Conservation (phyloP, 1,140 invertebrate species). For the Thaumetopoea pityocampa region DNA sequence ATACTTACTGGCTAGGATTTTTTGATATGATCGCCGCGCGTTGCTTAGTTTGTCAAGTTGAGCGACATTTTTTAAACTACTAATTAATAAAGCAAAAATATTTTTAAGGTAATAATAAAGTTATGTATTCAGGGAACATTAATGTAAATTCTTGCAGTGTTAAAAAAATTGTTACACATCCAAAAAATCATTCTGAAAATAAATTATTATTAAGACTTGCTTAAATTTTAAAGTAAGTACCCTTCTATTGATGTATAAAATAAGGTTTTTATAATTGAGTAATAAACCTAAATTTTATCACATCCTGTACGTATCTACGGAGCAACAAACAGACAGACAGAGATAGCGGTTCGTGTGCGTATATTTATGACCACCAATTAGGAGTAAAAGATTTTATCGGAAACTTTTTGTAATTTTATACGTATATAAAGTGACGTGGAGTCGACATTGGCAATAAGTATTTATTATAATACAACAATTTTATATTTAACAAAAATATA, state of each 20-base stretch:
- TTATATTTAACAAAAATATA: not conserved
- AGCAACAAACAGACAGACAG: constrained; percentile 16
- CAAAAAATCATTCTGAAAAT: not conserved
- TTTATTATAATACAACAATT: not conserved
- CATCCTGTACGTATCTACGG: too few species aligned
- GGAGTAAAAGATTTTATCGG: constrained; percentile 41
- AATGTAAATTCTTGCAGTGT: too few species aligned
- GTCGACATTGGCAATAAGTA: constrained; percentile 6
- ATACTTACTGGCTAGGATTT: too few species aligned
- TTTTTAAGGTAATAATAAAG: too few species aligned
- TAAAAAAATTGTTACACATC: not conserved
- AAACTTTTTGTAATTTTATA: constrained; percentile 37
- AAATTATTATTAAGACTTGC: not conserved
- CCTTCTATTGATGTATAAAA: not conserved
- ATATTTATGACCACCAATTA: constrained; percentile 59
- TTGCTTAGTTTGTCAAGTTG: too few species aligned
- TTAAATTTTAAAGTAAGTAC: constrained; percentile 2
- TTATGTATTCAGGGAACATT: too few species aligned
- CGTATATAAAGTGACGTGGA: constrained; percentile 23
- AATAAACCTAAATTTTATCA: constrained; percentile 10
- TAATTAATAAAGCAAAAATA: too few species aligned
- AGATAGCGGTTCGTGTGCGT: constrained; percentile 11
- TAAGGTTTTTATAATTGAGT: constrained; percentile 7
- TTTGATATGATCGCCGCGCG: too few species aligned
- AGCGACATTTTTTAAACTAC: too few species aligned